Conservation (phyloP, 2,797 vertebrate species). For the Dipus sagitta region DNA sequence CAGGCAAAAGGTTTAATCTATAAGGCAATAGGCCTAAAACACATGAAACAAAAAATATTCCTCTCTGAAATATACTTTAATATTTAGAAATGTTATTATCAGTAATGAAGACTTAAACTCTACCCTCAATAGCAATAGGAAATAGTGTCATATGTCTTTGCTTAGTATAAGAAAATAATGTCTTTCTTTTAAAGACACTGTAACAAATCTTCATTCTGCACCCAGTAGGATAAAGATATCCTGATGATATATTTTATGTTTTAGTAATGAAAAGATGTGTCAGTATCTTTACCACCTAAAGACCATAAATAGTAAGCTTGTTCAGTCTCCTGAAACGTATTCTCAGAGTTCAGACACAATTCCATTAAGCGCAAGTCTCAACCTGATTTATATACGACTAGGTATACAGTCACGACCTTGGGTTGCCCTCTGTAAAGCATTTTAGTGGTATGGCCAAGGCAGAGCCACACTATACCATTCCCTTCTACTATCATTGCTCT, state of each 20-base stretch:
- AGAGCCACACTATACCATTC: not conserved
- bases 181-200: conserved; percentile 9
- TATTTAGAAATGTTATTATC: conserved; percentile 53
- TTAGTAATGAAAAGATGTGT: conserved; percentile 74
- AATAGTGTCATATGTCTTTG: conserved; percentile 34
- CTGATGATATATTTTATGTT: conserved; percentile 78
- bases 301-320: conserved; percentile 79
- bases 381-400: conserved; percentile 68
- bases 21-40: conserved; percentile 26
- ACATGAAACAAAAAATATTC: conserved; percentile 13
- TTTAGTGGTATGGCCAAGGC: not conserved
- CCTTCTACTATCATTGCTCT: not conserved
- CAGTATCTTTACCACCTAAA: conserved; percentile 73
- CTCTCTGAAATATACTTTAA: conserved; percentile 44
- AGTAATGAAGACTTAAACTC: conserved; percentile 44
- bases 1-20: conserved; percentile 38
- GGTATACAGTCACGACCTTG: conserved; percentile 35
- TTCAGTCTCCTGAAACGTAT: conserved; percentile 70
- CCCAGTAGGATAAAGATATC: conserved; percentile 52
- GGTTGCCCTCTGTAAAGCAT: conserved; percentile 56
- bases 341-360: conserved; percentile 73
- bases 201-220: conserved; percentile 70
- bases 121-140: not conserved
- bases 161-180: conserved; percentile 51
- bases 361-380: conserved; percentile 74